Conservation (phyloP, 2,888 invertebrate species). For the Aspidiotus destructor region DNA sequence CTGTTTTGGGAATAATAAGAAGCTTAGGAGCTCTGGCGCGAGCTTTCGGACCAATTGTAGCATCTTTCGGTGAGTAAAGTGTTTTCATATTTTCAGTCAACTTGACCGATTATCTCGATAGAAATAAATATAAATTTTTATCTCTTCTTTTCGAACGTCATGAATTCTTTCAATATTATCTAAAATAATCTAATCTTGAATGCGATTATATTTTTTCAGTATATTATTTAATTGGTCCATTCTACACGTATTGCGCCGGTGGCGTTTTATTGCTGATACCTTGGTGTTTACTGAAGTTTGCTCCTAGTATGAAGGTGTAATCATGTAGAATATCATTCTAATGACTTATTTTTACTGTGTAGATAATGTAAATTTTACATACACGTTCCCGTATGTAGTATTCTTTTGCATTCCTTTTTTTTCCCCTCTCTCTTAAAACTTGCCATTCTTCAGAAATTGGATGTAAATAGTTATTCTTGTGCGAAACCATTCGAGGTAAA, state of each 20-base stretch:
- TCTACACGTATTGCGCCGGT: conserved; percentile 69
- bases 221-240: conserved; percentile 86
- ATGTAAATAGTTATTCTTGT: too few species aligned
- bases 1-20: conserved; percentile 84
- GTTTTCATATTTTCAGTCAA: background rate
- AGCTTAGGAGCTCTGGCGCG: conserved; percentile 90
- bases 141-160: background rate
- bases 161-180: background rate
- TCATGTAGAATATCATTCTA: background rate
- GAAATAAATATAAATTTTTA: background rate
- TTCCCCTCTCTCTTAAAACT: too few species aligned
- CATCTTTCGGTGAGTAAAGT: conserved; percentile 59
- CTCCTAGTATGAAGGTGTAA: conserved; percentile 18
- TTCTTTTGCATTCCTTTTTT: too few species aligned
- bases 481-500: too few species aligned
- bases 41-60: conserved; percentile 80
- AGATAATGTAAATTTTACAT: too few species aligned
- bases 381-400: too few species aligned
- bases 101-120: background rate
- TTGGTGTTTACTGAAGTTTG: conserved; percentile 39
- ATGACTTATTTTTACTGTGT: too few species aligned
- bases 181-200: background rate
- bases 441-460: too few species aligned
- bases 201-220: conserved; percentile 47
- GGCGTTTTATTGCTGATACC: conserved; percentile 67